phyloP scores from a whole-genome alignment of 2,888 invertebrate species.

The Hypselothyrea guttata region DNA sequence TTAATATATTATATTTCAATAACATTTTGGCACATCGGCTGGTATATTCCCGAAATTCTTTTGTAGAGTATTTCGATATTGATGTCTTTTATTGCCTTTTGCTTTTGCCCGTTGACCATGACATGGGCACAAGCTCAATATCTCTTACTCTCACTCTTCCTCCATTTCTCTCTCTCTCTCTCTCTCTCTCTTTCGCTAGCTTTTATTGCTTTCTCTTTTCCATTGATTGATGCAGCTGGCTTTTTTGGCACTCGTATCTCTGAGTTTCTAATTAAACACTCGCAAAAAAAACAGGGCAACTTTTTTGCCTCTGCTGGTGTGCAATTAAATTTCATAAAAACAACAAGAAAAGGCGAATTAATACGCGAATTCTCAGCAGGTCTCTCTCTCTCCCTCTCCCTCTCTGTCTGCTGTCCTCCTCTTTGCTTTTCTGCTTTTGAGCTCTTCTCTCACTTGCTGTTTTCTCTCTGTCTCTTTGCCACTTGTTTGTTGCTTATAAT shows the following conservation, averaged over 20 bases:
- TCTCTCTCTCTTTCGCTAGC: no score
- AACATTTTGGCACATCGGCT: no score
- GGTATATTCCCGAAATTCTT: no score
- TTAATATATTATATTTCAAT: no score
- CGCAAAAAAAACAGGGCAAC: constrained; percentile 3
- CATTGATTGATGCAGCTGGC: not conserved
- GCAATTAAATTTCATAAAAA: constrained; percentile 51
- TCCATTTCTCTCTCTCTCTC: not conserved
- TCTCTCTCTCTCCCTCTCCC: not conserved
- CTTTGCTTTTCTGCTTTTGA: no score
- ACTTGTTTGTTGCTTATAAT: constrained; percentile 38
- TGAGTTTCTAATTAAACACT: constrained; percentile 47
- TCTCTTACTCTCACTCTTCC: constrained; percentile 5
- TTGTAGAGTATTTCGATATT: constrained; percentile 9
- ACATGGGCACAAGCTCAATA: constrained; percentile 31
- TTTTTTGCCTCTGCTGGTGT: no score
- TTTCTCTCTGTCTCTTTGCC: constrained; percentile 10
- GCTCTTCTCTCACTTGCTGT: not conserved
- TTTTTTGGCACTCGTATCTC: not conserved
- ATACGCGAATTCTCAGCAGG: constrained; percentile 19
- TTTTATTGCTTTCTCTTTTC: not conserved
- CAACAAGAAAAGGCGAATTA: constrained; percentile 40
- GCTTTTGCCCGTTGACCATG: constrained; percentile 52
- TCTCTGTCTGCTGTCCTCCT: not conserved
- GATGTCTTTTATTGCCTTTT: constrained; percentile 17